Evolutionary conservation across 2,888 invertebrate genomes (phyloP).

Genomic region (Falcaria lacertinaria): DNA sequence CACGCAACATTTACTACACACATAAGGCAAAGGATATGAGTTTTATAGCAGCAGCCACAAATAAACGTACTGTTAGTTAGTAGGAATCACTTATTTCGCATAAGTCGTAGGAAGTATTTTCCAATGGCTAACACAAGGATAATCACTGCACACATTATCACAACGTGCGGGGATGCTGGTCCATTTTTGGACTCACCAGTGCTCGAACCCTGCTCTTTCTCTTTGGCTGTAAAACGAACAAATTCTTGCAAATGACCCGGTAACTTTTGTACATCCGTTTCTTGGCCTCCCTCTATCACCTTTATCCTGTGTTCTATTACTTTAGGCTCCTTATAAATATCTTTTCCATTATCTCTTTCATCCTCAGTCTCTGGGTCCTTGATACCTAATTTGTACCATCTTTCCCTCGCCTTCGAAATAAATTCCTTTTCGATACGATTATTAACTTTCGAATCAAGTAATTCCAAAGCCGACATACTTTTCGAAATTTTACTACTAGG

Average conservation of each 20-base stretch:
- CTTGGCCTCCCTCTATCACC: conserved; percentile 83
- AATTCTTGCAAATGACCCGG: conserved; percentile 91
- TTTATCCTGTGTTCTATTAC: conserved; percentile 76
- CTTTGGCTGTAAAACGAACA: conserved; percentile 80
- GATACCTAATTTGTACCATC: conserved; percentile 84
- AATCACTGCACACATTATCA: conserved; percentile 72
- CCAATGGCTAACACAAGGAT: conserved; percentile 66
- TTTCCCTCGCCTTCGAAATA: conserved; percentile 85
- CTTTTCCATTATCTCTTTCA: conserved; percentile 60
- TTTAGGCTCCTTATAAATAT: conserved; percentile 61
- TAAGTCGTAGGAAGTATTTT: conserved; percentile 58
- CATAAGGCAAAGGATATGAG: conserved; percentile 20
- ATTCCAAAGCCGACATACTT: conserved; percentile 55
- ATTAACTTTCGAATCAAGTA: conserved; percentile 60
- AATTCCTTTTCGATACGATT: conserved; percentile 87
- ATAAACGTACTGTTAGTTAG: conserved; percentile 29
- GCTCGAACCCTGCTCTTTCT: conserved; percentile 76
- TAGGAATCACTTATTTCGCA: conserved; percentile 48
- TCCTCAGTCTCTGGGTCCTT: conserved; percentile 83
- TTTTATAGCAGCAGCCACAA: conserved; percentile 30
- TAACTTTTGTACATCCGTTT: conserved; percentile 81
- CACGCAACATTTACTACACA: conserved; percentile 31
- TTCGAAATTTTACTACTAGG: conserved; percentile 47
- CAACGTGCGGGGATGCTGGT: conserved; percentile 70
- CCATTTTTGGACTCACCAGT: conserved; percentile 67